Percentiles rank a stretch among this genome's conserved stretches.
These are phyloP conservation scores for Sander vitreus DNA, from an alignment of 2,113 vertebrate species.

Conservation along the genomic window DNA sequence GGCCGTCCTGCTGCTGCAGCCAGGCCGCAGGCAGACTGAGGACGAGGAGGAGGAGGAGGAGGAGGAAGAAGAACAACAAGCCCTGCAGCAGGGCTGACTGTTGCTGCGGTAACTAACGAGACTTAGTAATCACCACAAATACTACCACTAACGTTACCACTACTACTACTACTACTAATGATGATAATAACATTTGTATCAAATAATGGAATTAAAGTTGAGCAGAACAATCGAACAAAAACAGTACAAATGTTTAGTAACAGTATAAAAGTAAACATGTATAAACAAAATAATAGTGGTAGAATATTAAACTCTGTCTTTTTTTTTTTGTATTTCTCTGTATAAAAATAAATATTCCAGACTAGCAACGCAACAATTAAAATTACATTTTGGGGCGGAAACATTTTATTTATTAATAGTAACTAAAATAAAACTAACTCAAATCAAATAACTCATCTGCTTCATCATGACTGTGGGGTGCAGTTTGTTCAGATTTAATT, in stretches of 20 bases:
- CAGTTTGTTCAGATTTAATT: background rate
- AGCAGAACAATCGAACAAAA: background rate
- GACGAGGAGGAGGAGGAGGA: constrained; percentile 28
- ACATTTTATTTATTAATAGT: background rate
- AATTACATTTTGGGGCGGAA: background rate
- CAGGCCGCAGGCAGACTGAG: constrained; percentile 49
- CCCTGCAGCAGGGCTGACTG: constrained; percentile 31
- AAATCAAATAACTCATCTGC: background rate
- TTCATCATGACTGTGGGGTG: background rate
- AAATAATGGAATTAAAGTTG: background rate
- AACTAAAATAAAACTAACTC: too few relatives aligned
- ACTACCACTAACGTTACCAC: too few relatives aligned
- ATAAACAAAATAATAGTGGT: background rate
- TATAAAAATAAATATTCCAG: too few relatives aligned
- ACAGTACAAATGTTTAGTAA: background rate
- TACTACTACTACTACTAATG: accelerated
- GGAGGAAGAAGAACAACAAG: constrained; percentile 29
- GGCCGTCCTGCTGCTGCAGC: constrained; percentile 35
- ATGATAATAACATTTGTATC: background rate
- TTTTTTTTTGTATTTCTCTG: background rate
- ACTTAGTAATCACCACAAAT: background rate
- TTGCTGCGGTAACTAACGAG: constrained; percentile 9
- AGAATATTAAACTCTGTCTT: background rate
- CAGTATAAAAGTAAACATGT: background rate
- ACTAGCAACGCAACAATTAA: background rate